Percentiles rank a stretch among this genome's conserved stretches.
Conservation (phyloP, 2,888 invertebrate species). For the Coleophora deauratella region DNA sequence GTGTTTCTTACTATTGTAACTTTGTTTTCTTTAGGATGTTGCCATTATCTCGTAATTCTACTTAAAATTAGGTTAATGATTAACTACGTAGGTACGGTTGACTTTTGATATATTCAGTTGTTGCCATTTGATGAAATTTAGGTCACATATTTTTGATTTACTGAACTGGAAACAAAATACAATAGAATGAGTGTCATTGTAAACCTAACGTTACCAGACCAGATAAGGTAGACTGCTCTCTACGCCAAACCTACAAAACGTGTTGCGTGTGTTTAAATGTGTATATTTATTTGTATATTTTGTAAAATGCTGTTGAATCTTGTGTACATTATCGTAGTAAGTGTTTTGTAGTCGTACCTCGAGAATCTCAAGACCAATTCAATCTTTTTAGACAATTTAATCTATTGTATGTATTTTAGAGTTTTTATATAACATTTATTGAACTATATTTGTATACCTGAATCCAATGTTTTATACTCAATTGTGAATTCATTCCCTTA, state of each 20-base stretch:
- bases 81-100: too few species aligned
- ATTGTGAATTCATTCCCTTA: slow-evolving; percentile 59
- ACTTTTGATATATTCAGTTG: too few species aligned
- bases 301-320: slow-evolving; percentile 62
- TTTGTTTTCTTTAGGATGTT: too few species aligned
- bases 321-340: slow-evolving; percentile 29
- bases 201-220: too few species aligned
- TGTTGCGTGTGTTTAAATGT: slow-evolving; percentile 6
- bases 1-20: too few species aligned
- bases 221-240: too few species aligned
- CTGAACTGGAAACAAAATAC: too few species aligned
- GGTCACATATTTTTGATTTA: too few species aligned
- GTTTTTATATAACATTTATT: slow-evolving; percentile 66
- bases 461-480: slow-evolving; percentile 22
- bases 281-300: slow-evolving; percentile 44
- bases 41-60: too few species aligned
- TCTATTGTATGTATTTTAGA: slow-evolving; percentile 41
- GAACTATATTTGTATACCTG: slow-evolving; percentile 51
- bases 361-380: slow-evolving; percentile 69
- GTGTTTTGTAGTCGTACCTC: slow-evolving; percentile 49
- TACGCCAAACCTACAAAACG: background rate
- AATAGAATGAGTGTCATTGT: too few species aligned
- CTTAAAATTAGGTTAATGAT: too few species aligned
- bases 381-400: slow-evolving; percentile 60
- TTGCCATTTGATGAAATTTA: too few species aligned